A percentile compares a stretch with the other conserved stretches of the same genome.
These are phyloP conservation scores for Sprattus sprattus DNA, from an alignment of 2,113 vertebrate genomes.

Conservation along the genomic window DNA sequence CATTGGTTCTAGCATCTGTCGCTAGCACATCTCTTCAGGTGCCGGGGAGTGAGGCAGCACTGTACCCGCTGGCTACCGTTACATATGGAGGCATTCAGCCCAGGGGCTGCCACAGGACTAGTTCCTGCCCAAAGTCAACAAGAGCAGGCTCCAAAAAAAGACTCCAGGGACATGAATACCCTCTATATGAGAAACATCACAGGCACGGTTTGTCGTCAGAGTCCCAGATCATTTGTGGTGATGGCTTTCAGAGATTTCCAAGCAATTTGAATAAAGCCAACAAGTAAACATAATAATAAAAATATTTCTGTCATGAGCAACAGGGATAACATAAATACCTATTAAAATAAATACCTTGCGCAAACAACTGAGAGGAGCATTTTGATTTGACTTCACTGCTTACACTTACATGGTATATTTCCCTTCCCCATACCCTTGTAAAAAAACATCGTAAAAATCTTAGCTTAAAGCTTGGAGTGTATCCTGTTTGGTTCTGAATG, in stretches of 20 bases:
- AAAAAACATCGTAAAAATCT: neutral
- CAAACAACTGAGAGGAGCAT: neutral
- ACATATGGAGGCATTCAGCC: slow-evolving; percentile 35
- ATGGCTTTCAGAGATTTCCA: slow-evolving; percentile 14
- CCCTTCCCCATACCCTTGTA: neutral
- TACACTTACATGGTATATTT: neutral
- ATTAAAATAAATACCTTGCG: neutral
- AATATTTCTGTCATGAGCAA: neutral
- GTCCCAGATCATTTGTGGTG: neutral
- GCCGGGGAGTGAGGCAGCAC: too few relatives aligned
- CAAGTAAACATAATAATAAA: slow-evolving; percentile 16
- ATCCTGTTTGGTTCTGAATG: neutral
- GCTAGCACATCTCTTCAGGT: too few relatives aligned
- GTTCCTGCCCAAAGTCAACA: slow-evolving; percentile 31
- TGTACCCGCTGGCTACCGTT: too few relatives aligned
- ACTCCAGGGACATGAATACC: slow-evolving; percentile 11
- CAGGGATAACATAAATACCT: neutral
- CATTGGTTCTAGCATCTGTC: too few relatives aligned
- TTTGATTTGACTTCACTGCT: neutral
- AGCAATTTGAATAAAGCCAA: slow-evolving; percentile 16
- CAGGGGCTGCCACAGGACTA: slow-evolving; percentile 17
- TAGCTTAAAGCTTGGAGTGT: neutral
- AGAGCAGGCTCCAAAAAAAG: slow-evolving; percentile 6
- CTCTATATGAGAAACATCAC: slow-evolving; percentile 16
- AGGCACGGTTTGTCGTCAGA: neutral